phyloP scores from a whole-genome alignment of 2,797 vertebrate genomes.

The Austrolebias charrua region DNA sequence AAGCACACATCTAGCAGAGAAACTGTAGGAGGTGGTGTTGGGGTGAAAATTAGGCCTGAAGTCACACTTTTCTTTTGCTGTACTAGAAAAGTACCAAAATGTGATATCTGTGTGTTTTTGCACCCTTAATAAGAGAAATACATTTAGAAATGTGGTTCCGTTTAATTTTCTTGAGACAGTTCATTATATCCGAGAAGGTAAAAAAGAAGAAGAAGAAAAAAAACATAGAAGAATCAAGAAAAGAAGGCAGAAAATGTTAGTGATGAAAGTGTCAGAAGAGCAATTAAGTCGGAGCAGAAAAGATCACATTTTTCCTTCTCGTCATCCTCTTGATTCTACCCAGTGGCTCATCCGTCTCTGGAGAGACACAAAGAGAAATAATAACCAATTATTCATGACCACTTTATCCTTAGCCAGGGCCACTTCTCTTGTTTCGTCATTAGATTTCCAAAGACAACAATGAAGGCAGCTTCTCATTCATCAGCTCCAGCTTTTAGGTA shows the following conservation, averaged over 20 bases:
- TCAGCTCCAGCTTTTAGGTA: slow-evolving; percentile 27
- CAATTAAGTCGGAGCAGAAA: not conserved
- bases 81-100: not conserved
- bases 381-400: slow-evolving; percentile 62
- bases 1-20: too few species aligned
- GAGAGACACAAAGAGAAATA: slow-evolving; percentile 14
- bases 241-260: slow-evolving; percentile 5
- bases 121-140: not conserved
- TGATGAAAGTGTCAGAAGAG: slow-evolving; percentile 2
- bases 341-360: slow-evolving; percentile 12
- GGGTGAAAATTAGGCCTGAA: too few species aligned
- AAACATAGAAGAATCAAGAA: not conserved
- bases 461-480: slow-evolving; percentile 42
- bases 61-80: too few species aligned
- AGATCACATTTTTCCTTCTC: slow-evolving; percentile 16
- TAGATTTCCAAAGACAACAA: slow-evolving; percentile 44
- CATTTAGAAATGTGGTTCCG: not conserved
- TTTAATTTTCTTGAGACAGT: slow-evolving; percentile 3
- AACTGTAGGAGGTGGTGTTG: too few species aligned
- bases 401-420: slow-evolving; percentile 31
- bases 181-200: not conserved
- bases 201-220: not conserved
- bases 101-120: not conserved
- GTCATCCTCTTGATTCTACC: slow-evolving; percentile 15
- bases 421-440: slow-evolving; percentile 38